Evolutionary conservation across 2,113 vertebrate species (phyloP).

Genomic region (Psophia crepitans): DNA sequence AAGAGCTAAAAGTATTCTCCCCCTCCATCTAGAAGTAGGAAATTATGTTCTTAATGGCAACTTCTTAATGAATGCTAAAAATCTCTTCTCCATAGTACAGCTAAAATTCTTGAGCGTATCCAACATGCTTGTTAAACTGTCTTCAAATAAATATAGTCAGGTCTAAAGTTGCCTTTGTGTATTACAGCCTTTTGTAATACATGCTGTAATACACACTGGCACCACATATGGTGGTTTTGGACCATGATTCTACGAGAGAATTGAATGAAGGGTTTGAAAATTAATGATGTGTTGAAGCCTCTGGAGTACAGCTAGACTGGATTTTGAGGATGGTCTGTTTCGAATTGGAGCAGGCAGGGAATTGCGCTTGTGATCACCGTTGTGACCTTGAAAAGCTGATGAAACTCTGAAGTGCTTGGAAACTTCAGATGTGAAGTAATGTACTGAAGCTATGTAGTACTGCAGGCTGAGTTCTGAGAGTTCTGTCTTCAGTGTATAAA

Average conservation of each 20-base stretch:
- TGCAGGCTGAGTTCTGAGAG: background rate
- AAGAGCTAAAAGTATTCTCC: background rate
- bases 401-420: background rate
- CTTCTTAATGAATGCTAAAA: background rate
- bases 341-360: background rate
- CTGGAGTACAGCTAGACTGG: background rate
- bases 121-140: background rate
- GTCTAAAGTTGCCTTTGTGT: background rate
- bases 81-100: background rate
- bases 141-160: background rate
- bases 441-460: background rate
- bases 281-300: background rate
- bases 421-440: background rate
- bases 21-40: background rate
- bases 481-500: background rate
- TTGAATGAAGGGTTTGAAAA: background rate
- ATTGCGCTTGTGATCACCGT: background rate
- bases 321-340: background rate
- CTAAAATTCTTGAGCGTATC: background rate
- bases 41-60: background rate
- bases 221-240: background rate
- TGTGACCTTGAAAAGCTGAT: slow-evolving; percentile 31
- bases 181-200: background rate
- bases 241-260: background rate
- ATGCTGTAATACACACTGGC: background rate